Base-by-base conservation (phyloP, 2,888 invertebrate species). In the Heliconius charithonia region DNA sequence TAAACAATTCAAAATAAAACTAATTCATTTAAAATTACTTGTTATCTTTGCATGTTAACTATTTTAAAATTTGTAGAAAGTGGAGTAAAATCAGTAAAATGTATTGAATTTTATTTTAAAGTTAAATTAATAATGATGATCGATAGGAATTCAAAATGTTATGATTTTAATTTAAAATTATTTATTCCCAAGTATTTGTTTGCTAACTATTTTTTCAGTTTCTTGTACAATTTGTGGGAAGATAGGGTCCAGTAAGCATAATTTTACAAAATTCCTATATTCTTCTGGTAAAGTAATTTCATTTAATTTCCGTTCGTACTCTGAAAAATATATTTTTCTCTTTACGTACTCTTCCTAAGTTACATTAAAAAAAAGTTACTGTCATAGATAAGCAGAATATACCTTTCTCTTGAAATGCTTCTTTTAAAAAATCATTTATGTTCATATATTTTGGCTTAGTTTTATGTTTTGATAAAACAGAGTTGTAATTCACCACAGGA, bases 201-300 rank as follows among this genome's bases (percentile, higher is more conserved):
- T 80, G 59, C 86, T 80, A 0, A 93, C 59, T 70, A 90, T 83
- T 79, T 88, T 87, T 81, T 91, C 88, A n/a, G 89, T 88, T 85
- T 91, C 88, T 62, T 81, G 70, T 13, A 94, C 86, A 6, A 90
- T 56, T 81, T 88, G 83, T 0, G 91, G 90, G 82, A 94, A 93
- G 3, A 80, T 82, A n/a, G 94, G 94, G 83, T 94, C 94, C 27
- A 94, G 76, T 32, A 94, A 81, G 82, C 93, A 93, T 10, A 93
- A 63, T 82, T 89, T 92, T 2, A 93, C 84, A 81, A 94, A 93
- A 80, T 88, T 87, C 4, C 78, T 84, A 67, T 87, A 90, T 4
- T 86, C 83, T 25, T 80, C 59, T 16, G 92, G 90, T n/a, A 89
- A 71, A 10, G 80, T 73, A 3, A 32, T 29, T 32, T 59, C 19